Conservation (phyloP, 2,113 vertebrate genomes). For the Phrynosoma platyrhinos region DNA sequence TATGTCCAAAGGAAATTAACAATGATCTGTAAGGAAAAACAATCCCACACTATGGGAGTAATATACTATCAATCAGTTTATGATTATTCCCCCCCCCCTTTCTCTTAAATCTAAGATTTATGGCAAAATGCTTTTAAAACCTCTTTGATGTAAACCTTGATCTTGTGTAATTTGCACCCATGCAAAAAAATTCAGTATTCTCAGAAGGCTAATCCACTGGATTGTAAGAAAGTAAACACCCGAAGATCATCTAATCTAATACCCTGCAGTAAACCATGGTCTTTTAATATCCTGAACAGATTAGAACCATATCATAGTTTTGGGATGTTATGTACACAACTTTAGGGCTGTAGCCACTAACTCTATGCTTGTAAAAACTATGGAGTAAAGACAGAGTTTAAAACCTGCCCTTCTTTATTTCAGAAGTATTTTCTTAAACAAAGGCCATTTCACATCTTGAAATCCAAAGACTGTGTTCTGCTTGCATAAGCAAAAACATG, state of each 20-base stretch:
- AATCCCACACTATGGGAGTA: not conserved
- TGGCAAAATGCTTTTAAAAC: not conserved
- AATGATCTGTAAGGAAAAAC: conserved; percentile 16
- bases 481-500: not conserved
- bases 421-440: not conserved
- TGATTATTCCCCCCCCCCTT: no score
- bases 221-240: not conserved
- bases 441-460: not conserved
- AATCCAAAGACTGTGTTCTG: not conserved
- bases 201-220: not conserved
- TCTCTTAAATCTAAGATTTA: no score
- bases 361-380: not conserved
- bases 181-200: not conserved
- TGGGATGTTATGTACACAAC: not conserved
- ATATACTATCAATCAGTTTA: conserved; percentile 7
- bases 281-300: not conserved
- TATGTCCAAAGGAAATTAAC: not conserved
- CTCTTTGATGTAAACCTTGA: not conserved
- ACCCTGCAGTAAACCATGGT: not conserved
- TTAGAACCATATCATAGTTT: not conserved
- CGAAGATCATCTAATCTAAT: not conserved
- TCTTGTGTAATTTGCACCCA: conserved; percentile 9
- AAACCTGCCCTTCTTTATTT: not conserved
- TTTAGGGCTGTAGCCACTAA: not conserved
- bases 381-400: not conserved